Base-by-base conservation (phyloP, 2,888 invertebrate genomes). In the Rotaria sp. region DNA sequence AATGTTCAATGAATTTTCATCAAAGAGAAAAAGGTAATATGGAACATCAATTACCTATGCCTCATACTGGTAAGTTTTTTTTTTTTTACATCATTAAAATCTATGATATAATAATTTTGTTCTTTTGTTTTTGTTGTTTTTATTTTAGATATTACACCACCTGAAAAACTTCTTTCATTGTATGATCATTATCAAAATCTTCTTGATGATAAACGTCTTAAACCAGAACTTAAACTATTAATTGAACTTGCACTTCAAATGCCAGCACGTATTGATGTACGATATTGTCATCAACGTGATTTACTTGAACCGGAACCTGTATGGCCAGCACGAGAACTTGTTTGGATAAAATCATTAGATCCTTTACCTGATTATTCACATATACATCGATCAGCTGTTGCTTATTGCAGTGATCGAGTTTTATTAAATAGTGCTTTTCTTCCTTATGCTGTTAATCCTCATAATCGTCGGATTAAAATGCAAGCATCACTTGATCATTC, bases 401-500 rank as follows among this genome's bases (percentile, higher is more conserved):
- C 67, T 21, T 67, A 67, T 67, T 67, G 67, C 38, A 67, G 67
- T 38, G 67, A 67, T 67, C 67, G 67, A 21, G 67, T 67, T 30
- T 38, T 67, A 67, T 67, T 67, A 21, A 2, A 1, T 21, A 67
- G 35, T 67, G 67, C 67, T 21, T 67, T 35, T 21, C 67, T 67
- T 21, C 67, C 67, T 3, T 67, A 67, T 67, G 67, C 67, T 35
- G 2, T 67, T 8, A 67, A 67, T 67, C 7, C 18, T 38, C 21
- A 5, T 35, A 21, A 18, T 67, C 21, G 18, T 35, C 35, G 35
- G 7, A 21, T 67, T 67, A 15, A 35, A 21, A 67, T 67, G 67
- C 67, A 67, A 67, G 67, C 67, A 21, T 67, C 67, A 35, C 67
- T 67, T 67, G 67, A 67, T 67, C 67, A 67, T 67, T 67, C 67